A percentile compares a stretch with the other conserved stretches of the same genome.
Evolutionary conservation across 1,140 invertebrate genomes (phyloP).

Genomic region (Philotrypesis tridentata): DNA sequence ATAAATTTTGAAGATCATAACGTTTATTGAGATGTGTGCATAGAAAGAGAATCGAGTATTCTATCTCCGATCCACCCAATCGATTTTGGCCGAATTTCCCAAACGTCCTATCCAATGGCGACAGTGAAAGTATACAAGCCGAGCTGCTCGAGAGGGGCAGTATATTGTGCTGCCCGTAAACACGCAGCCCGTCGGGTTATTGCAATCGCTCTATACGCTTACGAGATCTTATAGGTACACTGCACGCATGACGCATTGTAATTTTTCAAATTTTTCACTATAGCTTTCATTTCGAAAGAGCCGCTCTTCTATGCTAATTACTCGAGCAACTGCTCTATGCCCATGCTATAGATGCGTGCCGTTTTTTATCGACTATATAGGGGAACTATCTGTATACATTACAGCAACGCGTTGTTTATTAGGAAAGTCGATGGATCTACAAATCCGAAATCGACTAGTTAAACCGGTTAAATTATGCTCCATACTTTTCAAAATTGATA

Average conservation of each 20-base stretch:
- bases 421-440: not conserved
- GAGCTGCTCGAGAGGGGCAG: not conserved
- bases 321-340: not conserved
- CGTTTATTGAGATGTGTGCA: too few species aligned
- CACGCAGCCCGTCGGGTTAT: not conserved
- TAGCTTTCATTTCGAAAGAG: not conserved
- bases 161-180: not conserved
- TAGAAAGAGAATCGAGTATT: too few species aligned
- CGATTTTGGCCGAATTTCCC: not conserved
- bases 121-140: not conserved
- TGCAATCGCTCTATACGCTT: too few species aligned
- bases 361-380: not conserved
- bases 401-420: not conserved
- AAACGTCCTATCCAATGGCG: not conserved
- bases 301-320: not conserved
- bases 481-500: too few species aligned
- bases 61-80: not conserved
- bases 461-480: too few species aligned
- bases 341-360: too few species aligned
- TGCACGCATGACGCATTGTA: not conserved
- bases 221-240: too few species aligned
- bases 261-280: not conserved
- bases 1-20: too few species aligned
- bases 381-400: too few species aligned
- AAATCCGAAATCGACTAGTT: too few species aligned